phyloP scores from a whole-genome alignment of 2,888 invertebrate genomes.

The Nineta flava region DNA sequence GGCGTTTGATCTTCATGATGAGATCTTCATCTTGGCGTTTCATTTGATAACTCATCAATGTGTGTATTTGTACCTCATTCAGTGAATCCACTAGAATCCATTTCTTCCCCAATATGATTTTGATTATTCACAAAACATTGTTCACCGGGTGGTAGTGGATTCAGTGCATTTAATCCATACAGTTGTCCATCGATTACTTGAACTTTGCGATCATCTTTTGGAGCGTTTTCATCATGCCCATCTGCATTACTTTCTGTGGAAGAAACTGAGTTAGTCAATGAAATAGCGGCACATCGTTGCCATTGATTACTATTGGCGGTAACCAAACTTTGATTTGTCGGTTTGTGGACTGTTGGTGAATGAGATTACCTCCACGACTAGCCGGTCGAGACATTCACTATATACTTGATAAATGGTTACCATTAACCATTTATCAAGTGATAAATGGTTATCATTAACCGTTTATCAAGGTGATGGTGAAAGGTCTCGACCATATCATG shows the following conservation, averaged over 20 bases:
- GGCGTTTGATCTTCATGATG: constrained; percentile 40
- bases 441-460: too few relatives aligned
- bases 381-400: constrained; percentile 76
- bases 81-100: constrained; percentile 84
- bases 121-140: constrained; percentile 33
- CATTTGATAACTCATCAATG: constrained; percentile 22
- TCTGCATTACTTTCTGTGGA: constrained; percentile 84
- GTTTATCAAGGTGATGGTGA: constrained; percentile 84
- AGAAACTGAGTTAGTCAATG: constrained; percentile 83
- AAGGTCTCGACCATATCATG: constrained; percentile 74
- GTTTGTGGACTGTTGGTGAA: constrained; percentile 39
- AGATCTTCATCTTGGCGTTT: constrained; percentile 15
- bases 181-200: constrained; percentile 81
- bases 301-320: constrained; percentile 37
- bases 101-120: constrained; percentile 41
- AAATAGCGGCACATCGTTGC: constrained; percentile 41
- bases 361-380: constrained; percentile 66
- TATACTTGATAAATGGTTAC: constrained; percentile 87
- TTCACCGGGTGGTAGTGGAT: constrained; percentile 29
- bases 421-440: too few relatives aligned
- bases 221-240: constrained; percentile 57
- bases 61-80: constrained; percentile 63
- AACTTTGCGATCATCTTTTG: constrained; percentile 55
- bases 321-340: constrained; percentile 23
- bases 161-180: constrained; percentile 51